phyloP scores from a whole-genome alignment of 2,888 invertebrate species.

The Epinotia demarniana region DNA sequence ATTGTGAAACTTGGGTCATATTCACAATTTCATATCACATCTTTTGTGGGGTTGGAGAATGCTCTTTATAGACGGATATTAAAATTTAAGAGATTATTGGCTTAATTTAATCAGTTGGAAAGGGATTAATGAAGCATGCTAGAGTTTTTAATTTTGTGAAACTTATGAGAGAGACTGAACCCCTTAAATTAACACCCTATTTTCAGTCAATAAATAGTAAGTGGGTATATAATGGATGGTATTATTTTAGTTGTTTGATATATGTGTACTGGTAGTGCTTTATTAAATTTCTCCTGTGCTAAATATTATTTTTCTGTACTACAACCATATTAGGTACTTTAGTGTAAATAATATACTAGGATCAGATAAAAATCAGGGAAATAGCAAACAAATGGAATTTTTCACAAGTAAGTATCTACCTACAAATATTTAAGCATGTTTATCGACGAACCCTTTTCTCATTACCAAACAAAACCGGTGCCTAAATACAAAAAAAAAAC shows the following conservation, averaged over 20 bases:
- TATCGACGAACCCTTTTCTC: slow-evolving; percentile 66
- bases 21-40: slow-evolving; percentile 37
- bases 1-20: slow-evolving; percentile 33
- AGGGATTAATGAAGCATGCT: neutral
- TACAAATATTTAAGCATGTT: neutral
- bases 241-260: too few species aligned
- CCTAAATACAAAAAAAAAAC: slow-evolving; percentile 58
- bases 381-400: neutral
- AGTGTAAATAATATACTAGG: neutral
- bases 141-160: neutral
- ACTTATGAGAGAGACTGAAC: neutral
- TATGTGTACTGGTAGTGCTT: too few species aligned
- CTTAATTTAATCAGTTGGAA: slow-evolving; percentile 25
- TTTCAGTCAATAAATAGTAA: neutral
- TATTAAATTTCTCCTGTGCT: neutral
- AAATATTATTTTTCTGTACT: neutral
- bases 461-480: slow-evolving; percentile 58
- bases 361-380: neutral
- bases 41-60: slow-evolving; percentile 31
- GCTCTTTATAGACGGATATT: slow-evolving; percentile 37
- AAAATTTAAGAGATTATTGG: slow-evolving; percentile 37
- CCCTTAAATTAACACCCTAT: neutral
- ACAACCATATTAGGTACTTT: too few species aligned
- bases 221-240: too few species aligned
- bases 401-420: neutral